Evolutionary conservation across 2,888 invertebrate species (phyloP), one percentile per base, ranked within the genome.

Genomic region (Oxytorus armatus): DNA sequence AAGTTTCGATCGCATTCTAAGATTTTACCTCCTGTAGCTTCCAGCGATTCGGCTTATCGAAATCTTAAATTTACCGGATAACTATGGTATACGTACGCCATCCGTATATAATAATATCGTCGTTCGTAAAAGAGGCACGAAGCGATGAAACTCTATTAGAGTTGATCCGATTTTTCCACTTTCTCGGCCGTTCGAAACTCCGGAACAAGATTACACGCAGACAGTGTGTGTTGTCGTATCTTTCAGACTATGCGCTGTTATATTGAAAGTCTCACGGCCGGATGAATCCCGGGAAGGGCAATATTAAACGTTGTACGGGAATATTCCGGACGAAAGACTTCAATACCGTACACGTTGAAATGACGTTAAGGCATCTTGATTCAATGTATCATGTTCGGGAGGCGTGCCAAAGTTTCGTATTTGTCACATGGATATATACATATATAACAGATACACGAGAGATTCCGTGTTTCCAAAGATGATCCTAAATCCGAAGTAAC

Each of bases 1-100:
- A 75, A 79, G 49, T 70, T 75, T 75, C 51, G 63, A 74, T 63
- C 55, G n/a, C 49, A 53, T 55, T 69, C 63, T 4, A 55, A 51
- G 44, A 55, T 29, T 63, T 79, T 11, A 49, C 49, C 79, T 59
- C 55, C 25, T 14, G 39, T 14, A 44, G 39, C 51, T 63, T 16
- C 23, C 16, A 18, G 59, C 25, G 21, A 63, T 73, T 44, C 21
- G 23, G 47, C 29, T 74, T 68, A 74, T 74, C 63, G 61, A 65
- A 68, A 33, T 39, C 36, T 59, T 59, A 59, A 36, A 36, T 23
- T 14, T 18, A 8, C 36, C 36, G 36, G 3, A 53, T 63, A 57
- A 69, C 39, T 36, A 47, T 44, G 3, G 10, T 25, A 39, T 33
- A 10, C 42, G 21, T 33, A 23, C 14, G 25, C 29, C 25, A 44